Evolutionary conservation across 2,797 vertebrate genomes (phyloP).

Genomic region (Staurois parvus): DNA sequence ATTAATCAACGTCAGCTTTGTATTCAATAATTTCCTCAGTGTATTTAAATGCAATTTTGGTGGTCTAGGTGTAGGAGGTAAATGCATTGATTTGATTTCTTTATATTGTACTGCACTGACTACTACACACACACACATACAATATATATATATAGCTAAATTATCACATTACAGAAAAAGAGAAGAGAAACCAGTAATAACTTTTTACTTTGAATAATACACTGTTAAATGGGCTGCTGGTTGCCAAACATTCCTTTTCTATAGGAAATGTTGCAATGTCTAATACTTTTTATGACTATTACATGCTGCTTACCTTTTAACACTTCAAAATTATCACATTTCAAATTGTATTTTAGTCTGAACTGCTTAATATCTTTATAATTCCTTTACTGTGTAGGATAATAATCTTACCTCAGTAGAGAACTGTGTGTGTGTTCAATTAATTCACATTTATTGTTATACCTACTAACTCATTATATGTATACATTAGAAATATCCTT

Average conservation of each 20-base stretch:
- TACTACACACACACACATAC: background rate
- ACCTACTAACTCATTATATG: background rate
- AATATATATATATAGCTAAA: background rate
- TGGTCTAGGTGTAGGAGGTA: slow-evolving; percentile 10
- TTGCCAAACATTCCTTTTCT: background rate
- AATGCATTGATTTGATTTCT: slow-evolving; percentile 6
- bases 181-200: background rate
- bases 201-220: too few species aligned
- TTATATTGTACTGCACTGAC: slow-evolving; percentile 5
- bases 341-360: background rate
- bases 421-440: background rate
- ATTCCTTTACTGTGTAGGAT: background rate
- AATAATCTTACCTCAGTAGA: background rate
- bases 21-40: slow-evolving; percentile 27
- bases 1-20: slow-evolving; percentile 36
- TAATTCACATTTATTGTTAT: background rate
- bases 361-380: background rate
- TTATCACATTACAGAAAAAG: background rate
- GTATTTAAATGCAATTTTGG: slow-evolving; percentile 27
- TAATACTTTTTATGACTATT: background rate
- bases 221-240: too few species aligned
- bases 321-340: too few species aligned
- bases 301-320: background rate
- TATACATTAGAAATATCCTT: background rate
- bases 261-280: background rate